phyloP scores from a whole-genome alignment of 2,888 invertebrate genomes.

The Pyrgus malvae region DNA sequence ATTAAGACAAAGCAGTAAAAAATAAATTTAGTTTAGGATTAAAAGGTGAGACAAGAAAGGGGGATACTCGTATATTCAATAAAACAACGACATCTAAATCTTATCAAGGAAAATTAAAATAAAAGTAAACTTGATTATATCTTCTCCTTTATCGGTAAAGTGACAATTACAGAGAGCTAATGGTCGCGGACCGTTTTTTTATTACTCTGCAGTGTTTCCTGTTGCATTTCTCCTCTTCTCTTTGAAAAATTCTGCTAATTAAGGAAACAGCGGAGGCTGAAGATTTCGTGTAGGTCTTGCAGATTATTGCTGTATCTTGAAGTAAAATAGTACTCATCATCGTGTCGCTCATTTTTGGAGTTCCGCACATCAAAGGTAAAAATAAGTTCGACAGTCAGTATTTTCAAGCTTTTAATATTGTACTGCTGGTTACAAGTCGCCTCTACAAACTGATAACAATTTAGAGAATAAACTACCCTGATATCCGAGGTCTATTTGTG shows the following conservation, averaged over 20 bases:
- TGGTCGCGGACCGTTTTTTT: slow-evolving; percentile 64
- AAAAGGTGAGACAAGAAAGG: too few relatives aligned
- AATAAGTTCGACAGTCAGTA: too few relatives aligned
- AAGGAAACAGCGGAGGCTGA: slow-evolving; percentile 73
- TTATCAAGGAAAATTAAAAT: background rate
- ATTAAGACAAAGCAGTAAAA: too few relatives aligned
- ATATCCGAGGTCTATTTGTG: too few relatives aligned
- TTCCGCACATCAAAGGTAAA: too few relatives aligned
- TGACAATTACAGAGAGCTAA: slow-evolving; percentile 42
- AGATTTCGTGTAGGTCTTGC: slow-evolving; percentile 73
- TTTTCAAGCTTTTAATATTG: too few relatives aligned
- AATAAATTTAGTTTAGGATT: too few relatives aligned
- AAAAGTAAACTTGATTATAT: background rate
- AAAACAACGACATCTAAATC: too few relatives aligned
- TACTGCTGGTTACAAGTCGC: too few relatives aligned
- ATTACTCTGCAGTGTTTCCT: slow-evolving; percentile 66
- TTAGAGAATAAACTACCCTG: too few relatives aligned
- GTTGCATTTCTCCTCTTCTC: slow-evolving; percentile 66
- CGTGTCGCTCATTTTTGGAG: slow-evolving; percentile 60
- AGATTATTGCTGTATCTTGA: slow-evolving; percentile 67
- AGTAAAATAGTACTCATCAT: slow-evolving; percentile 61
- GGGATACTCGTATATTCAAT: too few relatives aligned
- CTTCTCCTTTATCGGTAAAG: slow-evolving; percentile 13
- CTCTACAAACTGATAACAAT: too few relatives aligned
- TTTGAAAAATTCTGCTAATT: slow-evolving; percentile 76